Base-by-base conservation (phyloP, 2,797 vertebrate species). In the Periparus ater region DNA sequence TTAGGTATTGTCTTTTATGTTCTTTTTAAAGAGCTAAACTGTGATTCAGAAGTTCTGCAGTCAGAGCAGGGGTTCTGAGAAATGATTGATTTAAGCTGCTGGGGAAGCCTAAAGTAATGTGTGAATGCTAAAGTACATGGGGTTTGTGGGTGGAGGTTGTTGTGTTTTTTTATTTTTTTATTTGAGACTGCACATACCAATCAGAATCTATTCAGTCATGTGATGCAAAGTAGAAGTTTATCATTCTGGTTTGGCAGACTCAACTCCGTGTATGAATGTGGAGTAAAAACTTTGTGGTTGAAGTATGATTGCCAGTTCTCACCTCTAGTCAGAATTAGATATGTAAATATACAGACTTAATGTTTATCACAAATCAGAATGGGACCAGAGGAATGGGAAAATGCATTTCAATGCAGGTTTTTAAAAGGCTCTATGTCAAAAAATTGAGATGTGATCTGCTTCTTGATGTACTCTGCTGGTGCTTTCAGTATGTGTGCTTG, bases 171-270 rank as follows among this genome's bases (percentile, higher is more conserved):
- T 70, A 13, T 63, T 16, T 29, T 79, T 83, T 68, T 10, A 3
- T 67, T 88, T 63, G 34, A 72, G 32, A 10, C 8, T 50, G 3
- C 5, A 11, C 0, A 0, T 60, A 38, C n/a, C 11, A 17, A 1
- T 85, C 45, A 55, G 38, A 79, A 74, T 26, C 57, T 77, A 8
- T 63, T 91, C 26, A 61, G 38, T 58, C 29, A 19, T 20, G 26
- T 78, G 44, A 57, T 72, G 12, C 21, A 38, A 77, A 78, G 11
- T 53, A 23, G 29, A 63, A 42, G 17, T 82, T 76, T 60, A 30
- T 83, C 7, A 10, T 66, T 70, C 22, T 84, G 8, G 12, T 80
- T 75, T 71, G 47, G 6, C 29, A 73, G 29, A 60, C 6, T 65
- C 15, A 23, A 3, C 50, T 86, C 45, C 23, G n/a, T 13, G 2